These are phyloP conservation scores for Tetragnatha versicolor DNA, from an alignment of 1,140 invertebrate species.

Conservation along the genomic window DNA sequence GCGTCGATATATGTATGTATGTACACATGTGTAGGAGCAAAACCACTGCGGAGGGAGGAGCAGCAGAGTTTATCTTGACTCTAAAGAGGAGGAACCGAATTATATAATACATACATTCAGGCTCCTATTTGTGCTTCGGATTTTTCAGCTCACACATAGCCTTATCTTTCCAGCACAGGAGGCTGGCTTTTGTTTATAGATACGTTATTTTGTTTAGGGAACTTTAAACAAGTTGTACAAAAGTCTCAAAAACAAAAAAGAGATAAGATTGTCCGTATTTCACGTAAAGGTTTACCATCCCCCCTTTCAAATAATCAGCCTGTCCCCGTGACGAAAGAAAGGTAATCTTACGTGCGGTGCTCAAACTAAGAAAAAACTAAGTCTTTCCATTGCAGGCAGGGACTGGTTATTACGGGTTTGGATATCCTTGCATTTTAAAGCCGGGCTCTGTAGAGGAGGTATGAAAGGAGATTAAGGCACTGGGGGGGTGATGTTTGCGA, in stretches of 20 bases:
- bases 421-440: too few relatives aligned
- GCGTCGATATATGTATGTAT: constrained; percentile 19
- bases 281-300: too few relatives aligned
- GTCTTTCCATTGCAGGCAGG: too few relatives aligned
- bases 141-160: neutral
- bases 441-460: too few relatives aligned
- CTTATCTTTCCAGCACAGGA: constrained; percentile 43
- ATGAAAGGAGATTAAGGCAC: too few relatives aligned
- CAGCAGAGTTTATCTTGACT: constrained; percentile 14
- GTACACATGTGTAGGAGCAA: constrained; percentile 26
- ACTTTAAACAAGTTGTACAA: constrained; percentile 28
- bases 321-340: too few relatives aligned
- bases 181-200: constrained; percentile 32
- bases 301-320: too few relatives aligned
- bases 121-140: constrained; percentile 32
- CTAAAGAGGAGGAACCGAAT: neutral
- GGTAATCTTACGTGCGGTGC: too few relatives aligned
- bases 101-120: constrained; percentile 32
- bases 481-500: too few relatives aligned
- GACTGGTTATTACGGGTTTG: too few relatives aligned
- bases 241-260: constrained; percentile 10
- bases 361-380: too few relatives aligned
- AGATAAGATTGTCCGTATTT: constrained; percentile 4
- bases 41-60: neutral
- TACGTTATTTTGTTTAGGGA: constrained; percentile 19